A percentile compares a stretch with the other conserved stretches of the same genome.
phyloP scores from a whole-genome alignment of 1,140 invertebrate species.

The Vanessa atalanta region DNA sequence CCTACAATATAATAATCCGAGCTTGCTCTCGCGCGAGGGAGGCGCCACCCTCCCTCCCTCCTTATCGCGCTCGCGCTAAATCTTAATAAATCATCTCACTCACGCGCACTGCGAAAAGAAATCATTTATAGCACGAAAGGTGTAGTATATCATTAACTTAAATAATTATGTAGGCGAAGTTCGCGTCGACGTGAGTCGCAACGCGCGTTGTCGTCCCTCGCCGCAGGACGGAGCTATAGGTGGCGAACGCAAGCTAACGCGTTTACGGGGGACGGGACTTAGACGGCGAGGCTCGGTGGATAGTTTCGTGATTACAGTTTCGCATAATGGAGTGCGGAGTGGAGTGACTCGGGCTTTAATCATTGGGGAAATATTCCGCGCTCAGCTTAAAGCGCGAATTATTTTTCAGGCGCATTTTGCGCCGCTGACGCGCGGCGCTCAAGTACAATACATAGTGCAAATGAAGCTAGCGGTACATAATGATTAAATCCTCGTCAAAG shows the following conservation, averaged over 20 bases:
- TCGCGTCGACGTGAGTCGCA: constrained; percentile 27
- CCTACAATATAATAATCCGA: constrained; percentile 60
- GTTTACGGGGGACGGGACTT: constrained; percentile 22
- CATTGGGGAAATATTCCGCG: constrained; percentile 74
- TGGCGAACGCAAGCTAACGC: constrained; percentile 23
- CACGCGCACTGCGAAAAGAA: constrained; percentile 55
- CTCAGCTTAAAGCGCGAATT: constrained; percentile 50
- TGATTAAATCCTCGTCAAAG: constrained; percentile 43
- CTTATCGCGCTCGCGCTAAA: constrained; percentile 36
- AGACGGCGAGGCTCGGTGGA: constrained; percentile 41
- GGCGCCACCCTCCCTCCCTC: constrained; percentile 53
- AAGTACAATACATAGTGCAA: constrained; percentile 41
- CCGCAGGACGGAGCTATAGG: not conserved
- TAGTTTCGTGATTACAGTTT: constrained; percentile 72
- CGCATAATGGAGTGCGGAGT: constrained; percentile 70
- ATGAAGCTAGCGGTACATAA: constrained; percentile 41
- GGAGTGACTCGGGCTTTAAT: constrained; percentile 65
- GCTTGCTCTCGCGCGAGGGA: constrained; percentile 40
- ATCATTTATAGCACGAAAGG: constrained; percentile 66
- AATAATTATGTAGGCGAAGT: constrained; percentile 71
- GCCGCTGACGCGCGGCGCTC: constrained; percentile 25
- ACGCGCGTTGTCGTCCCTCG: constrained; percentile 37
- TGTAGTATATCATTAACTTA: constrained; percentile 78
- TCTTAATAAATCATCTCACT: constrained; percentile 33
- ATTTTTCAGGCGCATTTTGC: constrained; percentile 44